Evolutionary conservation across 1,140 invertebrate species (phyloP).

Genomic region (Goniozus legneri): DNA sequence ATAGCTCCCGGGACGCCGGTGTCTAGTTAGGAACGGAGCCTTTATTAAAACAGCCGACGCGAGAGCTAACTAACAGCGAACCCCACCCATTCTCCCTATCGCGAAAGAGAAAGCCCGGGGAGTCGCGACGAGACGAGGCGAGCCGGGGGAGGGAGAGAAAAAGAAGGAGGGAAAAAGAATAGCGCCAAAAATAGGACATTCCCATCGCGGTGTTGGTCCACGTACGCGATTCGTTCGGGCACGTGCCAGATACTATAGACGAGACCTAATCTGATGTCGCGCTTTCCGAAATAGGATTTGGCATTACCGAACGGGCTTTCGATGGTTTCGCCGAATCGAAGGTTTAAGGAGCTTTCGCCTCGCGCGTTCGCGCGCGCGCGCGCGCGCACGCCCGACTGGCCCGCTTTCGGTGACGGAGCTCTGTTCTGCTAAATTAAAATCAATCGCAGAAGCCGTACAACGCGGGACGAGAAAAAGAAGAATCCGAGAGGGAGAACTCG

Average conservation of each 20-base stretch:
- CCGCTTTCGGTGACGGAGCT: too few species aligned
- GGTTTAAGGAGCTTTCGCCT: too few species aligned
- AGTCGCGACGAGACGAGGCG: constrained; percentile 4
- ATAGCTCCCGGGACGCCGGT: constrained; percentile 11
- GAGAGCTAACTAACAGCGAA: constrained; percentile 21
- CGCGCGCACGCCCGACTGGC: constrained; percentile 8
- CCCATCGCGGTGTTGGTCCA: too few species aligned
- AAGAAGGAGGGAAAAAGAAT: constrained; percentile 8
- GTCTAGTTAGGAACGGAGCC: constrained; percentile 8
- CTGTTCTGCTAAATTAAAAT: constrained; percentile 17
- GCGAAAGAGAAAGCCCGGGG: too few species aligned
- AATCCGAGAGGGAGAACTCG: neutral
- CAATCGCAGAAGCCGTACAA: constrained; percentile 3
- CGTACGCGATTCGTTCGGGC: too few species aligned
- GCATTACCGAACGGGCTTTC: too few species aligned
- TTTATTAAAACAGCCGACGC: constrained; percentile 22
- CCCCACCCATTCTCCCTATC: too few species aligned
- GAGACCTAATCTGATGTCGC: too few species aligned
- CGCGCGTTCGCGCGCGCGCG: constrained; percentile 15
- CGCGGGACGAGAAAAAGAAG: too few species aligned
- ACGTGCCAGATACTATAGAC: too few species aligned
- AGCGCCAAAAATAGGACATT: constrained; percentile 12
- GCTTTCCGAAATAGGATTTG: too few species aligned
- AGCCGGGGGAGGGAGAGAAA: neutral
- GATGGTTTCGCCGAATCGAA: too few species aligned